Base-by-base conservation (phyloP, 2,113 vertebrate species). In the Clarias magur region DNA sequence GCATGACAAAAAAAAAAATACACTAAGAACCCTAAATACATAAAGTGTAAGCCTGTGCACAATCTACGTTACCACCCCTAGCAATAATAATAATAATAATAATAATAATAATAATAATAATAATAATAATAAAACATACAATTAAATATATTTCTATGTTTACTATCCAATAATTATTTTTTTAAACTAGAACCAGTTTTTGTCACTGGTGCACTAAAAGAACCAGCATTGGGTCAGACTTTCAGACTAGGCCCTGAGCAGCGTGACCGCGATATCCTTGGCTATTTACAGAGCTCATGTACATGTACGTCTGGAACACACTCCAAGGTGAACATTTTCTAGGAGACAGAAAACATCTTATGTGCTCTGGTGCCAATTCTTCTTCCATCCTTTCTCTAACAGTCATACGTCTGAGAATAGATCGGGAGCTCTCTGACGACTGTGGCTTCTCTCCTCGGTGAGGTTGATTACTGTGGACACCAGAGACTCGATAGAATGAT, bases 251-350 rank as follows among this genome's bases (percentile, higher is more conserved):
- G 85, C 3, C 13, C 54, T 90, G 87, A 91, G 85, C 92, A 92
- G 90, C 84, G 90, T 93, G 90, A 91, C 92, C 89, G 72, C 86
- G 88, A 84, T 88, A 90, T 90, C 82, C 84, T 73, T 56, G 70
- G 91, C 92, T 95, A 94, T 95, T 91, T 91, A 89, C 68, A 89
- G 86, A 42, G 34, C 34, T 30, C 88, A 90, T 92, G 91, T 93
- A 90, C 93, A 91, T 27, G 84, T 89, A 83, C 88, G 91, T 90
- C 93, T 93, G 91, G 89, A 92, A 92, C 88, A 54, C 75, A 85
- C 89, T 89, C 94, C 93, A 94, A 94, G 92, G 90, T 89, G 89
- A 90, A 89, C 87, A 87, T 89, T 90, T 91, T 92, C 84, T n/a
- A 21, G 65, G 83, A 82, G 83, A 75, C 86, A 0, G 87, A 88